Evolutionary conservation across 1,140 invertebrate species (phyloP).

Genomic region (Neodiprion virginianus): DNA sequence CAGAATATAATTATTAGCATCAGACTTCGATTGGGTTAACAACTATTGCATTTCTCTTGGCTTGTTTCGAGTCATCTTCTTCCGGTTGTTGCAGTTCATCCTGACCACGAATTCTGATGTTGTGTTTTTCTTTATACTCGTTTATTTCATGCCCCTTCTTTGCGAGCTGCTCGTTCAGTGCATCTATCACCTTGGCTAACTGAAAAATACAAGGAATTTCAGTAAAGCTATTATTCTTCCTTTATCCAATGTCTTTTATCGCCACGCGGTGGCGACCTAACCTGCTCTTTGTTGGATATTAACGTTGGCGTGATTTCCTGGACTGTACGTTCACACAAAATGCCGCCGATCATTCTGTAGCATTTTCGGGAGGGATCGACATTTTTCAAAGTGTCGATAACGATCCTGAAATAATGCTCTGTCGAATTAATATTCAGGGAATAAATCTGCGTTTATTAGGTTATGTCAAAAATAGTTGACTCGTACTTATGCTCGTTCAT

Average conservation of each 20-base stretch:
- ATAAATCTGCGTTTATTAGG: conserved; percentile 27
- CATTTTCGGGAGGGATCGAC: conserved; percentile 88
- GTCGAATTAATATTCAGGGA: not conserved
- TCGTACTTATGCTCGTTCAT: conserved; percentile 94
- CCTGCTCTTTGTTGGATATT: conserved; percentile 82
- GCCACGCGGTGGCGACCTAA: conserved; percentile 39
- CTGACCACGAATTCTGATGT: conserved; percentile 78
- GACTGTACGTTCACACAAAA: conserved; percentile 91
- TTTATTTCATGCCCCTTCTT: conserved; percentile 92
- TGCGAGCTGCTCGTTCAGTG: conserved; percentile 80
- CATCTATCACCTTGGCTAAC: conserved; percentile 79
- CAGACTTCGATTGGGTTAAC: conserved; percentile 49
- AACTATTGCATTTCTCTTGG: conserved; percentile 64
- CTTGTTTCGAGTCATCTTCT: conserved; percentile 54
- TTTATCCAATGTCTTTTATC: conserved; percentile 12
- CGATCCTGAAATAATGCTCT: conserved; percentile 75
- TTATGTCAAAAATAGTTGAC: conserved; percentile 26
- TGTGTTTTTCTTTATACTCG: conserved; percentile 90
- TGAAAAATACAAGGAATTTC: conserved; percentile 50
- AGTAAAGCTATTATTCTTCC: not conserved
- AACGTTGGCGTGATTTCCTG: conserved; percentile 89
- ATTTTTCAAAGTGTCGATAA: conserved; percentile 90
- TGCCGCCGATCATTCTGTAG: conserved; percentile 91
- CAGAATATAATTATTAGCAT: conserved; percentile 9
- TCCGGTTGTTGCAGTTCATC: conserved; percentile 63